Evolutionary conservation across 1,140 invertebrate genomes (phyloP), one percentile per base, ranked within the genome.

Genomic region (Brachionus angularis): DNA sequence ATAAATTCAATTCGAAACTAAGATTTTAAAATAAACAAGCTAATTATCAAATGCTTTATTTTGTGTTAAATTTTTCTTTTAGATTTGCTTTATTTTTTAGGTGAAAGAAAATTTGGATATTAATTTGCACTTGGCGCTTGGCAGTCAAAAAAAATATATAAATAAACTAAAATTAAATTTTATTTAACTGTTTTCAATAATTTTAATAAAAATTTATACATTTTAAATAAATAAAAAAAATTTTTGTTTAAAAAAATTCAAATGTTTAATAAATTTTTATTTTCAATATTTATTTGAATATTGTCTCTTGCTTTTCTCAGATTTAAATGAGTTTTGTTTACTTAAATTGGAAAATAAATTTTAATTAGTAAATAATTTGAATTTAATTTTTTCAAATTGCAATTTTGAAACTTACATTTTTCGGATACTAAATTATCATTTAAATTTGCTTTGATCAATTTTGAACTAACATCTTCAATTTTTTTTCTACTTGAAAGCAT

Each of bases 271-370:
- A n/a, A n/a, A n/a, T n/a, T 16, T 34, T 34, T 34, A 55, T 55
- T 39, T 23, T 58, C 53, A 27, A 58, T 39, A 5, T 58, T 58
- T 3, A 23, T 39, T 58, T 58, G 53, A 58, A 58, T 29, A 39
- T 58, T 58, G 16, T 58, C 36, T 58, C 53, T 18, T 39, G 53
- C 53, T 36, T 39, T 58, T 36, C n/a, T 58, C 10, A 58, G 21
- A 23, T 58, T 58, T 21, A 23, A 16, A 58, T 58, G 53, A 25
- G 53, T 58, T 23, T n/a, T 58, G 12, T 27, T 23, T n/a, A 58
- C 53, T 58, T 39, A 29, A 39, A 58, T 23, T 14, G 12, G n/a
- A 25, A 58, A 42, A 36, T 25, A 23, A 39, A 27, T 58, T 58
- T 34, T 2, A 39, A 39, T 23, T 58, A 21, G 4, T 3, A 12